Evolutionary conservation across 2,797 vertebrate genomes (phyloP).

Genomic region (Channallabes apus): DNA sequence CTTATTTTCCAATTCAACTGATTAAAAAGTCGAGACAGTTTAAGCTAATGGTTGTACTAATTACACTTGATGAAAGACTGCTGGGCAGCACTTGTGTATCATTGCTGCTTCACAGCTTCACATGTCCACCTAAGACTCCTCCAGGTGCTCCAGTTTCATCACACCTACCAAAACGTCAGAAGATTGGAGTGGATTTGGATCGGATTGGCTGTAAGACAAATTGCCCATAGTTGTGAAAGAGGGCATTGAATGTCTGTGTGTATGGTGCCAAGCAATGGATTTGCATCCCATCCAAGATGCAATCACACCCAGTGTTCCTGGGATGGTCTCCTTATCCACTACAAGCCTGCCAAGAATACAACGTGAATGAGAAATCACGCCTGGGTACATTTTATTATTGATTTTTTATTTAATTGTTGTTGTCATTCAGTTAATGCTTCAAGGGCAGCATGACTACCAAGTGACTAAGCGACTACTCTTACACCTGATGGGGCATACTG

Average conservation of each 20-base stretch:
- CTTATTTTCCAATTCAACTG: background rate
- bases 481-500: background rate
- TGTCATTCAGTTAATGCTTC: background rate
- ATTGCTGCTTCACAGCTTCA: background rate
- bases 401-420: background rate
- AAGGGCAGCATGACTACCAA: background rate
- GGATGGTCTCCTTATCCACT: background rate
- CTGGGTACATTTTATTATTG: background rate
- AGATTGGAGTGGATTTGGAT: background rate
- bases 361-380: background rate
- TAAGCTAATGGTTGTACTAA: slow-evolving; percentile 1
- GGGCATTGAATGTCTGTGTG: background rate
- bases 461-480: background rate
- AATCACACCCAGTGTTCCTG: background rate
- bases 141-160: background rate
- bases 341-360: background rate
- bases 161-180: too few species aligned
- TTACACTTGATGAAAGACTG: slow-evolving; percentile 14
- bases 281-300: background rate
- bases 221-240: background rate
- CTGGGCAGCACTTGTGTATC: background rate
- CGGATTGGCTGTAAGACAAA: background rate
- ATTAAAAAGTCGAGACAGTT: background rate
- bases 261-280: background rate
- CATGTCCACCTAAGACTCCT: background rate